Base-by-base conservation (phyloP, 35 echinoderm and acorn worm genomes). In the Antedon bifida region DNA sequence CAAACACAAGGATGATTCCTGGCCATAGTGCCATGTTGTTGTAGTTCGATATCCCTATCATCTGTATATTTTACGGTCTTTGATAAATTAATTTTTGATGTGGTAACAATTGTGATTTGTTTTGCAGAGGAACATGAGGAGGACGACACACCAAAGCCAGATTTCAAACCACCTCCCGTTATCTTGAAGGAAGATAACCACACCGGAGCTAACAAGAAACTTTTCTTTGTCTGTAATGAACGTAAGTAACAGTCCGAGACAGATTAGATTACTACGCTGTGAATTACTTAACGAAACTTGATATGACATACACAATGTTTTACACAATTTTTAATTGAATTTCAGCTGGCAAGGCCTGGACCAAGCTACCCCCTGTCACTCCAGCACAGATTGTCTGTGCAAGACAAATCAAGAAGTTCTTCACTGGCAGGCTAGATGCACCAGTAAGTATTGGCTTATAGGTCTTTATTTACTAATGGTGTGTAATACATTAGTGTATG, bases 161-260 rank as follows among this genome's bases (percentile, higher is more conserved):
- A 99, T 75, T 99, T 31, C 80, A 99, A 99, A 78, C 95, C 90
- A 23, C 95, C 95, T n/a, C 95, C 91, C 30, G 91, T 99, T 46
- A 99, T 99, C 36, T 91, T 91, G 5, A 79, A 76, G 11, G 95
- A 99, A 78, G 95, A 99, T 75, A 99, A 99, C 83, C 75, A 91
- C 16, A 92, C 90, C 0, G 95, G 95, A 2, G 89, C 88, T 30
- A 99, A 99, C 82, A 99, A 99, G 91, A 99, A 99, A 76, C 90
- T 91, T 80, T 99, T 86, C 91, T 99, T 99, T 84, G 95, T 99
- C 34, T 90, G 87, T 79, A 99, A 99, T 86, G 91, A 99, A 92
- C 94, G 95, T 99, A 86, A 99, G 95, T 88, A 17, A 33, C 19
- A 19, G 23, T n/a, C 32, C 33, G 78, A 30, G 36, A 26, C n/a